Conservation (phyloP, 2,113 vertebrate genomes). For the Formicarius rufipectus region DNA sequence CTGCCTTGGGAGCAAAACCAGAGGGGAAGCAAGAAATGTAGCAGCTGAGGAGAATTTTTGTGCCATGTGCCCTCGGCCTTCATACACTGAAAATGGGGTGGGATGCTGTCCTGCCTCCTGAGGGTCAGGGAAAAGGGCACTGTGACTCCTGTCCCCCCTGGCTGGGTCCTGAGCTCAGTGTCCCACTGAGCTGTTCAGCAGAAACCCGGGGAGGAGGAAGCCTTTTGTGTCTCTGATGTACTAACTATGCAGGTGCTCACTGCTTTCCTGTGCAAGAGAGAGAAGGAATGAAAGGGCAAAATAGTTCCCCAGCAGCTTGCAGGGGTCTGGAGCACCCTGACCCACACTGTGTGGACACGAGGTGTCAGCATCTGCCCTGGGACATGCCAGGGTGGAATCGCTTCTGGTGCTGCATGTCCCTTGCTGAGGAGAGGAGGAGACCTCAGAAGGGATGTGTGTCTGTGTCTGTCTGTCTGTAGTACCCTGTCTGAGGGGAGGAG, state of each 20-base stretch:
- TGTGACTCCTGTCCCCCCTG: not conserved
- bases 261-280: not conserved
- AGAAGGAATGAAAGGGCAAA: not conserved
- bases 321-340: not conserved
- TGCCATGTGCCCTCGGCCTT: not conserved
- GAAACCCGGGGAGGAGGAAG: not conserved
- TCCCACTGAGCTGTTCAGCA: not conserved
- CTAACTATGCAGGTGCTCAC: slow-evolving; percentile 48
- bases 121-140: not conserved
- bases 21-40: not conserved
- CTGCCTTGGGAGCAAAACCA: not conserved
- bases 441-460: not conserved
- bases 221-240: not conserved
- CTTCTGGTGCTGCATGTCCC: slow-evolving; percentile 61
- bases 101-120: not conserved
- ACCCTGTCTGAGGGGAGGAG: not conserved
- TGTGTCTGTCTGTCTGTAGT: slow-evolving; percentile 45
- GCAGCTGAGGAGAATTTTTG: not conserved
- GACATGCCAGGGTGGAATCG: not conserved
- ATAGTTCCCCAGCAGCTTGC: not conserved
- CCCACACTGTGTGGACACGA: slow-evolving; percentile 64
- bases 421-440: not conserved
- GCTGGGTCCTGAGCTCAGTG: slow-evolving; percentile 1
- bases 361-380: slow-evolving; percentile 43
- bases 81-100: rapidly evolving